Evolutionary conservation across 2,797 vertebrate genomes (phyloP).

Genomic region (Acanthopagrus latus): DNA sequence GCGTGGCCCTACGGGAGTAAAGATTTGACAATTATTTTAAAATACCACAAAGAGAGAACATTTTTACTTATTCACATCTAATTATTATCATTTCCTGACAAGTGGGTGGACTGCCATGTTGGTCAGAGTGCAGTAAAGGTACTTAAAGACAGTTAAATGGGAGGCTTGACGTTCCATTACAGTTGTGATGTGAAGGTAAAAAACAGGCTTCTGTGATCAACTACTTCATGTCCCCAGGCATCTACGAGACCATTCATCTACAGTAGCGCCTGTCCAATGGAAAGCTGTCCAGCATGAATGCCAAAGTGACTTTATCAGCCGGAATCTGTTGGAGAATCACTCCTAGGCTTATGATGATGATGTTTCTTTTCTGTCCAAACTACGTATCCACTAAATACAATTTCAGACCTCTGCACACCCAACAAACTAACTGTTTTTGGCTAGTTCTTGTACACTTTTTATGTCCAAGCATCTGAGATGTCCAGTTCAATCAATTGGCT

Average conservation of each 20-base stretch:
- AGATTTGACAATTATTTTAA: neutral
- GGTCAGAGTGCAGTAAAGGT: slow-evolving; percentile 36
- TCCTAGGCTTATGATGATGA: neutral
- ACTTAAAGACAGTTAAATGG: slow-evolving; percentile 37
- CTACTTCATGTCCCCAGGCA: slow-evolving; percentile 10
- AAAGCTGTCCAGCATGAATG: slow-evolving; percentile 28
- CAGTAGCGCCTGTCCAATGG: slow-evolving; percentile 30
- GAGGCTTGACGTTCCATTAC: slow-evolving; percentile 50
- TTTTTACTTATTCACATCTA: neutral
- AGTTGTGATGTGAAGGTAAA: slow-evolving; percentile 32
- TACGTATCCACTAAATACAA: neutral
- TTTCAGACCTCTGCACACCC: neutral
- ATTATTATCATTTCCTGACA: slow-evolving; percentile 7
- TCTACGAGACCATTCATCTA: slow-evolving; percentile 31
- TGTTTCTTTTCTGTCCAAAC: neutral
- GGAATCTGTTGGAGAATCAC: neutral
- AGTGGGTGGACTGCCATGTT: slow-evolving; percentile 24
- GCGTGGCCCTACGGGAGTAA: slow-evolving; percentile 3
- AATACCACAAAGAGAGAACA: slow-evolving; percentile 2
- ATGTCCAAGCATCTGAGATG: neutral
- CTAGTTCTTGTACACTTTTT: neutral
- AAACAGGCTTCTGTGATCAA: slow-evolving; percentile 30
- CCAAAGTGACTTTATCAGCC: neutral
- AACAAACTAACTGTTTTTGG: neutral
- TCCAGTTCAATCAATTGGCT: neutral